Percentiles rank a stretch among this genome's conserved stretches.
Conservation (phyloP, 2,888 invertebrate species). For the Zygothrica quintamaculata region DNA sequence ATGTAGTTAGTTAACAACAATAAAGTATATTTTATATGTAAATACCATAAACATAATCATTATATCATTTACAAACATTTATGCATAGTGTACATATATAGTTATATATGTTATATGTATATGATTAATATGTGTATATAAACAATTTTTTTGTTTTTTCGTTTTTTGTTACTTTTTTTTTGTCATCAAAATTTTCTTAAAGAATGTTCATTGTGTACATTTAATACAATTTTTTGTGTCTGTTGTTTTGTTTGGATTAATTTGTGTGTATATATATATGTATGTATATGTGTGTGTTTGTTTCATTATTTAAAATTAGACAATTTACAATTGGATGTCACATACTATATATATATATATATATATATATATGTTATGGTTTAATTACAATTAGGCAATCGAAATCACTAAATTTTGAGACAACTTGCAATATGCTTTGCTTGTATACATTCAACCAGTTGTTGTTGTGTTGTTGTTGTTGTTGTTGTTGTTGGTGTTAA, state of each 20-base stretch:
- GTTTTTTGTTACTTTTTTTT: conserved; percentile 15
- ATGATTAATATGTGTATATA: conserved; percentile 21
- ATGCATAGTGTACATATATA: conserved; percentile 22
- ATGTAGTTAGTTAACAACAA: conserved; percentile 41
- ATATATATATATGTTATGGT: conserved; percentile 36
- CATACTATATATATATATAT: conserved; percentile 46
- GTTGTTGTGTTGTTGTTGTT: too few species aligned
- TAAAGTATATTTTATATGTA: conserved; percentile 36
- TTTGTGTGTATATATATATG: conserved; percentile 3
- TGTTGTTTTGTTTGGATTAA: conserved; percentile 17
- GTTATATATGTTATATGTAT: conserved; percentile 47
- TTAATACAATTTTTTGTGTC: conserved; percentile 53
- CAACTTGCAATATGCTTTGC: conserved; percentile 32
- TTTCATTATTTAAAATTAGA: conserved; percentile 41
- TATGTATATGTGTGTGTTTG: conserved; percentile 7
- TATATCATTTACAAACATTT: conserved; percentile 53
- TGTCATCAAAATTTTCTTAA: conserved; percentile 25
- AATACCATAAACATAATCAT: conserved; percentile 42
- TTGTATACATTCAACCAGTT: conserved; percentile 5
- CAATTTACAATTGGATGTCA: conserved; percentile 64
- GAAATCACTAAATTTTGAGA: conserved; percentile 55
- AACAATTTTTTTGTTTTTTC: too few species aligned
- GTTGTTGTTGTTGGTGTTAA: too few species aligned
- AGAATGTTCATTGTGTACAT: conserved; percentile 56
- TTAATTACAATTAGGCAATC: conserved; percentile 53